Evolutionary conservation across 2,113 vertebrate species (phyloP).

Genomic region (Corythaeola cristata): DNA sequence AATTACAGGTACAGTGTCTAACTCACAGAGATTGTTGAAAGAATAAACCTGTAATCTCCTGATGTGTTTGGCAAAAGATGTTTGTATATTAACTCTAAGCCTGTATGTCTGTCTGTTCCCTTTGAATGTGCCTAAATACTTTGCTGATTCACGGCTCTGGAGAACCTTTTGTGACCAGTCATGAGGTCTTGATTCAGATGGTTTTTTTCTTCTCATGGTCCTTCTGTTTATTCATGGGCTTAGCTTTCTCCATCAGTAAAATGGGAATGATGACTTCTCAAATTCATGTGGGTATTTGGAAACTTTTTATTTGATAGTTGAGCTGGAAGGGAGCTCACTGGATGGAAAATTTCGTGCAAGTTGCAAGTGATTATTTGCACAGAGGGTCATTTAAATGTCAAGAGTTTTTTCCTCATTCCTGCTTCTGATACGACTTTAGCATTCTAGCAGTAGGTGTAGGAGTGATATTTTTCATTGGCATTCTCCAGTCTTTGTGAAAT

Average conservation of each 20-base stretch:
- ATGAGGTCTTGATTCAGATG: neutral
- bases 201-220: neutral
- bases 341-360: neutral
- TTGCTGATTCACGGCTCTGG: neutral
- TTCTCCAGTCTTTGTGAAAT: constrained; percentile 35
- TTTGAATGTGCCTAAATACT: rapidly evolving
- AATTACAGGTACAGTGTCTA: neutral
- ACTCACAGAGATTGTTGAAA: neutral
- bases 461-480: constrained; percentile 42
- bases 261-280: neutral
- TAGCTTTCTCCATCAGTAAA: neutral
- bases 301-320: neutral
- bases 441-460: constrained; percentile 18
- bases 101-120: neutral
- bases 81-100: neutral
- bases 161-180: neutral
- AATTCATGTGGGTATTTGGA: neutral
- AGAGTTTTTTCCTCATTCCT: constrained; percentile 1
- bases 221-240: neutral
- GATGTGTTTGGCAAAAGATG: neutral
- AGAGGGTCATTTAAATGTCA: constrained; percentile 39
- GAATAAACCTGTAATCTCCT: neutral
- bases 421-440: neutral
- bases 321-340: neutral
- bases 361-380: constrained; percentile 13